Base-by-base conservation (phyloP, 2,113 vertebrate species). In the Microcebus jonahi region DNA sequence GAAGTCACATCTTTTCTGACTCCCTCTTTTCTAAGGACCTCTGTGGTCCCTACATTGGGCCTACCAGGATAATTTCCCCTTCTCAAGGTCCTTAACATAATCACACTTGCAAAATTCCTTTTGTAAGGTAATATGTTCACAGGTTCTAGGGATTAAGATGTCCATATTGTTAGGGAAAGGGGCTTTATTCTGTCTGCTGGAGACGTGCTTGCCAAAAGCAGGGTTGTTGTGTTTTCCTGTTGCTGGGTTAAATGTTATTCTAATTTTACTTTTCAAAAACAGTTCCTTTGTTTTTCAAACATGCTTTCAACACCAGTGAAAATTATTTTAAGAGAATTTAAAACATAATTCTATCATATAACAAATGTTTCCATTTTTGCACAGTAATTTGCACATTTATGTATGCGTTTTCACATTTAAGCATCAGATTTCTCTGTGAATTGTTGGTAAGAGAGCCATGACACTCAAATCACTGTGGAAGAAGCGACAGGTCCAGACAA, bases 231-330 rank as follows among this genome's bases (percentile, higher is more conserved):
- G 4, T 36, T 85, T 94, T 82, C 77, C 61, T 96, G 3, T 68
- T 82, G 36, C 17, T 76, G 4, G 21, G 31, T 84, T 90, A 80
- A 90, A 48, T 92, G 18, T 67, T 91, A 95, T 89, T 77, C 61
- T 91, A 67, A 20, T 85, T 89, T 87, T 36, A 39, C 10, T 67
- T 92, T 89, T 67, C 81, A n/a, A 21, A 73, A 87, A 63, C 20
- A 4, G 42, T 71, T 45, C 8, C n/a, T 95, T 89, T 68, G 13
- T 59, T 91, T 93, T 76, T 76, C 48, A 88, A 25, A 86, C 18
- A 31, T 36, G 36, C 79, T 92, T 94, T 92, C 10, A 68, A 57
- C 9, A 67, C 18, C 76, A 97, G 42, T 65, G 81, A 85, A 92
- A 76, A 59, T 36, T 29, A 25, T 88, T 94, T 63, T 13, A 68